Evolutionary conservation across 1,140 invertebrate genomes (phyloP), one percentile per base, ranked within the genome.

Genomic region (Lucilia cuprina): DNA sequence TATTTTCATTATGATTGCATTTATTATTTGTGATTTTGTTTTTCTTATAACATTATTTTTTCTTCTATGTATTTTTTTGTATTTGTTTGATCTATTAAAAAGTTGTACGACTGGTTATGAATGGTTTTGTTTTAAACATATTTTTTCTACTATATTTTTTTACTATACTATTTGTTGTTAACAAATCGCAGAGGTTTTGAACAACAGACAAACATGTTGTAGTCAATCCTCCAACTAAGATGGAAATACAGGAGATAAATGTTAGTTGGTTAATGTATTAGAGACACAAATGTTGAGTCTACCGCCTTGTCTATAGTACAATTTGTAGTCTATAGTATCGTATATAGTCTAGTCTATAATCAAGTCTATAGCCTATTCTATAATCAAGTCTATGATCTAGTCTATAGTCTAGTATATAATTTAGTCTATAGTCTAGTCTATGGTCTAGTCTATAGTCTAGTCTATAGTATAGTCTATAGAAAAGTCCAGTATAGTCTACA

Each of bases 41-140:
- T 17, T 60, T 60, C 14, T 17, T 60, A 14, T 2, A 14, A 14
- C 14, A 12, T 5, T 41, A 41, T 41, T 60, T 60, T 30, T 30
- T 30, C 25, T 30, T 30, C 25, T 30, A 30, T 30, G 25, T 3
- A 30, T 30, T 30, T 10, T 60, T 5, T 60, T 60, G 55, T 60
- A 60, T 60, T 60, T 60, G 13, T 60, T 70, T 70, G 65, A 70
- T 70, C 65, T 70, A 70, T 70, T 70, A 70, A 70, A 70, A 70
- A 70, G 65, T 70, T 70, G 65, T 70, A 70, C 21, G 65, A 70
- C 65, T 70, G 65, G 65, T 70, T 70, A 70, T 70, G 25, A 25
- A 25, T 70, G 65, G 8, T 70, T 21, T 70, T 70, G 65, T 70
- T 70, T 19, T 17, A 60, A 60, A 41, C 41, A n/a, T 55, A 17